A percentile compares a stretch with the other conserved stretches of the same genome.
Conservation (phyloP, 2,797 vertebrate genomes). For the Remorina albescens region DNA sequence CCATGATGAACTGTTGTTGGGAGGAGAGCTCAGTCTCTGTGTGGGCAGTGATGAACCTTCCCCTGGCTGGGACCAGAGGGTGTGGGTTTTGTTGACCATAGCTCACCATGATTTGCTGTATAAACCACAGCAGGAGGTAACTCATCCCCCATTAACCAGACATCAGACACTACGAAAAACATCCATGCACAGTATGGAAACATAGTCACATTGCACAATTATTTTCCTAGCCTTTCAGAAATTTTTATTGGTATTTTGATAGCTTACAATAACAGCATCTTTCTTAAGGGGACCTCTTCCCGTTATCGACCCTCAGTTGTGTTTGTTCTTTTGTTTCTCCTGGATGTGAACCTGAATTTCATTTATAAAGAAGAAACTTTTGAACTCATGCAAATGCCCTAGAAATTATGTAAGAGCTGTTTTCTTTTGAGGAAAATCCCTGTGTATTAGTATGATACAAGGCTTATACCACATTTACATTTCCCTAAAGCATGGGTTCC, state of each 20-base stretch:
- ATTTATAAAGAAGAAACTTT: constrained; percentile 4
- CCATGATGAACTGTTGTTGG: constrained; percentile 16
- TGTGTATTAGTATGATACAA: background rate
- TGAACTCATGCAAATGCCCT: background rate
- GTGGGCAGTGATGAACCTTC: constrained; percentile 37
- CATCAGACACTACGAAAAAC: constrained; percentile 65
- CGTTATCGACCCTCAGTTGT: constrained; percentile 18
- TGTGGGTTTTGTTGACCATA: constrained; percentile 48
- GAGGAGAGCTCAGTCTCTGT: constrained; percentile 47
- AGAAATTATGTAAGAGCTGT: background rate
- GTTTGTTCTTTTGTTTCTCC: background rate
- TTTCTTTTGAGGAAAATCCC: background rate
- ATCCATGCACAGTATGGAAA: constrained; percentile 58
- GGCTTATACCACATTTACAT: background rate
- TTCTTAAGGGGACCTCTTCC: constrained; percentile 12
- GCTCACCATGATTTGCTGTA: constrained; percentile 47
- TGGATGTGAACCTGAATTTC: constrained; percentile 6
- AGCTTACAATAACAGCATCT: constrained; percentile 42
- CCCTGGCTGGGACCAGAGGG: constrained; percentile 46
- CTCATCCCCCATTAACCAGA: constrained; percentile 61
- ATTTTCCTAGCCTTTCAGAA: constrained; percentile 53
- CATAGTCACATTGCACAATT: constrained; percentile 26
- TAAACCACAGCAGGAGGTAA: constrained; percentile 58
- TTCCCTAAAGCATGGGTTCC: background rate
- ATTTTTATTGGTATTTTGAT: constrained; percentile 58